These are phyloP conservation scores for Sinhomidia bicolor DNA, from an alignment of 2,888 invertebrate species.

Conservation along the genomic window DNA sequence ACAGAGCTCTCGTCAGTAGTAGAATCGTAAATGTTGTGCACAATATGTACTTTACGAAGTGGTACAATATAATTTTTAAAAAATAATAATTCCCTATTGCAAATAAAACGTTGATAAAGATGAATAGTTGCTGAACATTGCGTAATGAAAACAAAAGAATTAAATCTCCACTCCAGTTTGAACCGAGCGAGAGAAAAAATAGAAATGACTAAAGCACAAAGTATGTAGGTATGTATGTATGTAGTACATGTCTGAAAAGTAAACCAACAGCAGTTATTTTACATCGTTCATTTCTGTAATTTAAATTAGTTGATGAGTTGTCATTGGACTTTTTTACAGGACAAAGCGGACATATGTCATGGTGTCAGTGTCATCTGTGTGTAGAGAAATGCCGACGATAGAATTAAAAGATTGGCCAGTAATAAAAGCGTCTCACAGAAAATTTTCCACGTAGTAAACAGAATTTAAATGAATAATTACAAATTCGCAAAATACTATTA, in stretches of 20 bases:
- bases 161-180: not conserved
- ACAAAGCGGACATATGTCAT: not conserved
- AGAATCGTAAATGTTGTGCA: not conserved
- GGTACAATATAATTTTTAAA: not conserved
- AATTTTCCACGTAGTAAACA: too few species aligned
- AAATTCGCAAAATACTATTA: too few species aligned
- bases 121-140: not conserved
- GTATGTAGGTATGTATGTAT: not conserved
- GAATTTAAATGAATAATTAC: too few species aligned
- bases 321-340: not conserved
- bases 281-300: not conserved
- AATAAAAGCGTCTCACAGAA: not conserved
- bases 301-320: not conserved
- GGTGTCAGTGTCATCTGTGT: not conserved
- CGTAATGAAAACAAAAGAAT: not conserved
- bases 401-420: not conserved
- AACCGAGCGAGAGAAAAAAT: not conserved
- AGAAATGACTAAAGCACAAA: not conserved
- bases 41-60: too few species aligned
- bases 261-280: not conserved
- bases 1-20: not conserved
- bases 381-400: not conserved
- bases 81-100: not conserved
- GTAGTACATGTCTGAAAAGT: not conserved
- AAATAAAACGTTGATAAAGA: not conserved